A percentile compares a stretch with the other conserved stretches of the same genome.
These are phyloP conservation scores for Scaptomyza montana DNA, from an alignment of 1,140 invertebrate genomes.

Conservation along the genomic window DNA sequence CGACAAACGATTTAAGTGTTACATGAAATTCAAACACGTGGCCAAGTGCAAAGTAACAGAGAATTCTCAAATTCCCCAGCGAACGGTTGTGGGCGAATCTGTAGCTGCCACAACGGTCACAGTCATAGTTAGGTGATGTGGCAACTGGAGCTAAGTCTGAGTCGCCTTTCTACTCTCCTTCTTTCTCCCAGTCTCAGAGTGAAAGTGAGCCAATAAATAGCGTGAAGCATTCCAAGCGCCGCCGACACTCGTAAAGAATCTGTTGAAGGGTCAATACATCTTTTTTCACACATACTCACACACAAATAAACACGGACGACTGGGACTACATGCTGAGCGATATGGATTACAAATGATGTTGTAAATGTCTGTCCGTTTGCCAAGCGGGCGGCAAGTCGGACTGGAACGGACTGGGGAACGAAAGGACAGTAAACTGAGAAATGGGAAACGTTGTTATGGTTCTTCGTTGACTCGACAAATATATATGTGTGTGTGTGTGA, in stretches of 20 bases:
- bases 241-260: conserved; percentile 46
- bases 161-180: conserved; percentile 27
- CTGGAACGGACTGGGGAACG: conserved; percentile 2
- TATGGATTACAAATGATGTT: conserved; percentile 83
- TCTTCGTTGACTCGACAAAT: conserved; percentile 31
- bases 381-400: conserved; percentile 7
- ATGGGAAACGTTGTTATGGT: conserved; percentile 19
- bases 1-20: conserved; percentile 55
- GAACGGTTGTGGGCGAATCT: conserved; percentile 45
- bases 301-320: conserved; percentile 30
- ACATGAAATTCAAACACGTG: conserved; percentile 74
- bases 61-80: conserved; percentile 64
- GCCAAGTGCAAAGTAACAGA: conserved; percentile 40
- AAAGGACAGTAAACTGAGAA: conserved; percentile 15
- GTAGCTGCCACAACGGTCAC: conserved; percentile 13
- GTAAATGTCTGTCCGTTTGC: conserved; percentile 63
- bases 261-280: conserved; percentile 80
- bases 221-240: conserved; percentile 71
- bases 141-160: not conserved
- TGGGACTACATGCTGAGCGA: conserved; percentile 78
- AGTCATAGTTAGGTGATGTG: conserved; percentile 5
- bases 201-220: conserved; percentile 82
- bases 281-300: conserved; percentile 44
- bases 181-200: conserved; percentile 38
- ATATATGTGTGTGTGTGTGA: conserved; percentile 36